Evolutionary conservation across 2,113 vertebrate genomes (phyloP).

Genomic region (Mystacornis crossleyi): DNA sequence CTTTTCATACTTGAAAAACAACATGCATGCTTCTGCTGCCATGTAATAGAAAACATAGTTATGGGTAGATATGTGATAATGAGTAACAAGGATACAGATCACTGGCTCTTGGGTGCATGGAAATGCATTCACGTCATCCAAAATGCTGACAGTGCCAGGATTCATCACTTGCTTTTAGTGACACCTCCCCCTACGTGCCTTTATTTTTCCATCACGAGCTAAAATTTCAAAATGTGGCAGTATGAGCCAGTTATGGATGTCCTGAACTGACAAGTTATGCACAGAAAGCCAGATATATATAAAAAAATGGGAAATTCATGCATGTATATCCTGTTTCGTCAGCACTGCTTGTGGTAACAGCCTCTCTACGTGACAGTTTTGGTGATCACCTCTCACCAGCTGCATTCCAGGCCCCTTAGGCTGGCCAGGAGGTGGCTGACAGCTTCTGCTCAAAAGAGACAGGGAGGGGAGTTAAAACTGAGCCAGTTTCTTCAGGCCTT

Average conservation of each 20-base stretch:
- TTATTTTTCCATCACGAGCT: not conserved
- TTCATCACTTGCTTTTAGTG: not conserved
- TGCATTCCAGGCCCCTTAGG: not conserved
- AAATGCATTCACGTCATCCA: not conserved
- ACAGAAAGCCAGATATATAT: not conserved
- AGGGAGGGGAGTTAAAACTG: not conserved
- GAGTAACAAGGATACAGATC: constrained; percentile 15
- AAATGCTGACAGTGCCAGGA: not conserved
- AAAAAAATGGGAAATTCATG: not conserved
- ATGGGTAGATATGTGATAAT: not conserved
- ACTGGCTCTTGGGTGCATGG: not conserved
- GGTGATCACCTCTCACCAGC: not conserved
- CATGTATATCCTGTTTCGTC: not conserved
- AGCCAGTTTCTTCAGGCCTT: not conserved
- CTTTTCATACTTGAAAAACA: not conserved
- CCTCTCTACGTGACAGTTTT: not conserved
- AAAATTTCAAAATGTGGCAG: not conserved
- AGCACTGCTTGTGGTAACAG: not conserved
- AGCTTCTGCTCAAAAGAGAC: not conserved
- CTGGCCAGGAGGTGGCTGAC: not conserved
- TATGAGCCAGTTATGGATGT: not conserved
- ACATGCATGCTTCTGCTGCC: not conserved
- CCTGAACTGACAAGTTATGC: not conserved
- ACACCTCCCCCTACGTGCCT: not conserved
- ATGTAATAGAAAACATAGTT: not conserved